Conservation (phyloP, 2,888 invertebrate genomes). For the Cerastis rubricosa region DNA sequence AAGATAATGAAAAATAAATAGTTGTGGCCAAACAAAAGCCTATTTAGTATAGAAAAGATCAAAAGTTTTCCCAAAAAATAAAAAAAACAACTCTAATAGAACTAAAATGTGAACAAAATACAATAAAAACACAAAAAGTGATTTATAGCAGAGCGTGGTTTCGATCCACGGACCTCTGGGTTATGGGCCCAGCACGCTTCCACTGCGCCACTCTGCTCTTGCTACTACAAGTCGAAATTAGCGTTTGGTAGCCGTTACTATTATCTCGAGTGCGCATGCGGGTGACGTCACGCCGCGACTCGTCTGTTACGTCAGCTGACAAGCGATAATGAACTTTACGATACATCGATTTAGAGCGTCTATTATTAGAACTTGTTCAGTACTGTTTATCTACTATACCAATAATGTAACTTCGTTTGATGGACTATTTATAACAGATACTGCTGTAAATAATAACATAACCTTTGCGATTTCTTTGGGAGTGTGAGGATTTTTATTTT, state of each 20-base stretch:
- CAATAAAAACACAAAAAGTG: constrained; percentile 62
- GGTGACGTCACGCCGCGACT: constrained; percentile 69
- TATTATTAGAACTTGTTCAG: constrained; percentile 53
- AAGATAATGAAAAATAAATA: background rate
- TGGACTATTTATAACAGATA: constrained; percentile 44
- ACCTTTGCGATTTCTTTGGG: background rate
- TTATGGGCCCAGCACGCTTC: constrained; percentile 96
- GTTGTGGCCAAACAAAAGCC: too few species aligned
- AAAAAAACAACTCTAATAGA: background rate
- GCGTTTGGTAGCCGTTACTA: constrained; percentile 34
- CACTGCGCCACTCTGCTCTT: constrained; percentile 95
- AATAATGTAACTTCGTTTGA: constrained; percentile 12
- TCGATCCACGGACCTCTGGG: constrained; percentile 97
- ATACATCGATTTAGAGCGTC: constrained; percentile 15
- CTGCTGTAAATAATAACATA: background rate
- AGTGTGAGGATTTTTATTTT: background rate
- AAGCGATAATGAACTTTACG: constrained; percentile 60
- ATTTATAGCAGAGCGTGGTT: constrained; percentile 94
- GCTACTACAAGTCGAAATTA: constrained; percentile 67
- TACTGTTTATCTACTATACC: constrained; percentile 25
- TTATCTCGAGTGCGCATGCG: constrained; percentile 62
- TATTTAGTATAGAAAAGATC: background rate
- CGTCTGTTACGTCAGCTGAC: constrained; percentile 62
- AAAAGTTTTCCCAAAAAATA: background rate
- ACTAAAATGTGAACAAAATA: constrained; percentile 3